Evolutionary conservation across 1,140 invertebrate species (phyloP).

Genomic region (Drosophila bocqueti): DNA sequence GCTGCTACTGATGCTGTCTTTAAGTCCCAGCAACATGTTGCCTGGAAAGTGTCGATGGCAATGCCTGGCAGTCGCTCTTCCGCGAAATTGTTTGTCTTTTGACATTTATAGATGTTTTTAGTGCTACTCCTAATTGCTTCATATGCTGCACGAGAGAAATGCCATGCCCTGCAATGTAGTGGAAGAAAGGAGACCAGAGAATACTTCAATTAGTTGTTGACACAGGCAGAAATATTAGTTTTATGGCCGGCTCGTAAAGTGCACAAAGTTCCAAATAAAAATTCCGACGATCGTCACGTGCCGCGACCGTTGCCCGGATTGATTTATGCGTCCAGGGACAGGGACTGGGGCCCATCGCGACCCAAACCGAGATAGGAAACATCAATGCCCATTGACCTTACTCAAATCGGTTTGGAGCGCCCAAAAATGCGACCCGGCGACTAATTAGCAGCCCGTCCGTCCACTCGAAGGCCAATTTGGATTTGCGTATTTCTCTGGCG

Average conservation of each 20-base stretch:
- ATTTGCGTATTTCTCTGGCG: slow-evolving; percentile 39
- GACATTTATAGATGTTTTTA: slow-evolving; percentile 76
- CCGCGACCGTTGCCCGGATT: slow-evolving; percentile 33
- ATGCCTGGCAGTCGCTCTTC: slow-evolving; percentile 43
- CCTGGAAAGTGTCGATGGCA: slow-evolving; percentile 31
- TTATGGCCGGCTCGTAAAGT: slow-evolving; percentile 61
- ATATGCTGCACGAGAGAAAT: slow-evolving; percentile 48
- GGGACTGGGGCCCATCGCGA: neutral
- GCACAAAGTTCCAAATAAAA: slow-evolving; percentile 65
- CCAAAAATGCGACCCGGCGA: slow-evolving; percentile 41
- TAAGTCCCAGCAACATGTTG: slow-evolving; percentile 63
- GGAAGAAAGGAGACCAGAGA: slow-evolving; percentile 32
- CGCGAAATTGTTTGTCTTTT: slow-evolving; percentile 65
- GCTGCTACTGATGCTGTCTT: slow-evolving; percentile 42
- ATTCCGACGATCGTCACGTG: slow-evolving; percentile 63
- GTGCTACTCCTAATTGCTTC: slow-evolving; percentile 68
- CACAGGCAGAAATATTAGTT: slow-evolving; percentile 60
- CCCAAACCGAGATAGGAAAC: slow-evolving; percentile 36
- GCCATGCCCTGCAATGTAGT: slow-evolving; percentile 34
- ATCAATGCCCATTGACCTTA: slow-evolving; percentile 48
- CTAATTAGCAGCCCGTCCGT: slow-evolving; percentile 51
- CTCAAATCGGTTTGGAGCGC: slow-evolving; percentile 45
- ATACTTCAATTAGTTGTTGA: slow-evolving; percentile 78
- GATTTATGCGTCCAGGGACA: slow-evolving; percentile 50
- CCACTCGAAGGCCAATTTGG: slow-evolving; percentile 48